Percentiles rank a stretch among this genome's conserved stretches.
Conservation (phyloP, 2,113 vertebrate species). For the Brachyhypopomus occidentalis region DNA sequence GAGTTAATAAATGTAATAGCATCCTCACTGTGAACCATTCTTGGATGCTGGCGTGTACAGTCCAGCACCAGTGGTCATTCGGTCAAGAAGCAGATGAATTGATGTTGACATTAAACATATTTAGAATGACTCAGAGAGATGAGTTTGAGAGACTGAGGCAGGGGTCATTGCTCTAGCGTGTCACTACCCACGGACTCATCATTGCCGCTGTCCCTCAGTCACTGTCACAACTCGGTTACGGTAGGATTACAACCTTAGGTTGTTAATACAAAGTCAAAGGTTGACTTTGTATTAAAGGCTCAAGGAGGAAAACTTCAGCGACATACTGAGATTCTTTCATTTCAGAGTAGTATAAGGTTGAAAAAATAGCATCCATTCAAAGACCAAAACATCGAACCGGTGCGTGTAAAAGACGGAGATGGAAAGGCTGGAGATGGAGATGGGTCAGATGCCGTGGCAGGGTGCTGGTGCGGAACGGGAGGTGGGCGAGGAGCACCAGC, state of each 20-base stretch:
- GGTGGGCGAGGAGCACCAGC: no score
- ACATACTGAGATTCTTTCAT: not conserved
- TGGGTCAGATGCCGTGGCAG: not conserved
- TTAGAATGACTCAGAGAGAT: not conserved
- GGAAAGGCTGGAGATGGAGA: conserved; percentile 31
- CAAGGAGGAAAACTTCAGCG: not conserved
- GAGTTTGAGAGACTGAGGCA: not conserved
- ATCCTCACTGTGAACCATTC: no score
- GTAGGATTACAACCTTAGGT: not conserved
- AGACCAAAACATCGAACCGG: not conserved
- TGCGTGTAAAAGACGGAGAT: conserved; percentile 14
- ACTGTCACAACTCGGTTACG: not conserved
- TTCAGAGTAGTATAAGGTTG: not conserved
- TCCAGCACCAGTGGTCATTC: not conserved
- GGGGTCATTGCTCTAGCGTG: not conserved
- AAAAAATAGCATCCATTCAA: not conserved
- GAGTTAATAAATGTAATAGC: no score
- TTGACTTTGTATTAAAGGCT: not conserved
- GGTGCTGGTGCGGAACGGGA: not conserved
- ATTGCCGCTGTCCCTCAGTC: conserved; percentile 6
- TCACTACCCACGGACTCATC: not conserved
- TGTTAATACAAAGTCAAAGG: not conserved
- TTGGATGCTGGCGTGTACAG: no score
- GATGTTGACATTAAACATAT: conserved; percentile 7
- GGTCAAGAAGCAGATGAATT: not conserved